Conservation (phyloP, 2,888 invertebrate genomes). For the Piscicola geometra region DNA sequence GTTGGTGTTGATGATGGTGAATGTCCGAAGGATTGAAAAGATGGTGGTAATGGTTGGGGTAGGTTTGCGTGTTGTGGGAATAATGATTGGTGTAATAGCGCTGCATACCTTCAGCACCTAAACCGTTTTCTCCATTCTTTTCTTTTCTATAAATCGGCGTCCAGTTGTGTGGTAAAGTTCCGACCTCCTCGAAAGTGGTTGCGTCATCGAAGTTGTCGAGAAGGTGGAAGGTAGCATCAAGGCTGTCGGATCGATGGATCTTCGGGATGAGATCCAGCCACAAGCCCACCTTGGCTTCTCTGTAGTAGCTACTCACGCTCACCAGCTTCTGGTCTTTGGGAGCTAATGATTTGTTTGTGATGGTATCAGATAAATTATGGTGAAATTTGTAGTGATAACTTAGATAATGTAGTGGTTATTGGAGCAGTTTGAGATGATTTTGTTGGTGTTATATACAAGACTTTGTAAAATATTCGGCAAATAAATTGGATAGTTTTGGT, state of each 20-base stretch:
- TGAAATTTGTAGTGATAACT: too few relatives aligned
- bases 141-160: not conserved
- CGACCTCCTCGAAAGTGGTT: slow-evolving; percentile 19
- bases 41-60: not conserved
- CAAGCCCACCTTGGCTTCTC: slow-evolving; percentile 87
- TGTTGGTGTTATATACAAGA: too few relatives aligned
- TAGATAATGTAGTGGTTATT: too few relatives aligned
- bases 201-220: slow-evolving; percentile 75
- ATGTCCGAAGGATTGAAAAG: not conserved
- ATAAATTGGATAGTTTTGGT: too few relatives aligned
- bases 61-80: not conserved
- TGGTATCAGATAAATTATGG: too few relatives aligned
- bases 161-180: slow-evolving; percentile 24
- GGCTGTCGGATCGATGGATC: slow-evolving; percentile 71
- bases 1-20: not conserved
- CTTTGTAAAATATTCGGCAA: too few relatives aligned
- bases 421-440: too few relatives aligned
- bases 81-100: not conserved
- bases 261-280: slow-evolving; percentile 92
- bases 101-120: not conserved
- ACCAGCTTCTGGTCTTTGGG: not conserved
- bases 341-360: too few relatives aligned
- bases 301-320: slow-evolving; percentile 74
- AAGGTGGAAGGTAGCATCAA: slow-evolving; percentile 79
- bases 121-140: not conserved